Evolutionary conservation across 2,113 vertebrate genomes (phyloP).

Genomic region (Cyanistes caeruleus): DNA sequence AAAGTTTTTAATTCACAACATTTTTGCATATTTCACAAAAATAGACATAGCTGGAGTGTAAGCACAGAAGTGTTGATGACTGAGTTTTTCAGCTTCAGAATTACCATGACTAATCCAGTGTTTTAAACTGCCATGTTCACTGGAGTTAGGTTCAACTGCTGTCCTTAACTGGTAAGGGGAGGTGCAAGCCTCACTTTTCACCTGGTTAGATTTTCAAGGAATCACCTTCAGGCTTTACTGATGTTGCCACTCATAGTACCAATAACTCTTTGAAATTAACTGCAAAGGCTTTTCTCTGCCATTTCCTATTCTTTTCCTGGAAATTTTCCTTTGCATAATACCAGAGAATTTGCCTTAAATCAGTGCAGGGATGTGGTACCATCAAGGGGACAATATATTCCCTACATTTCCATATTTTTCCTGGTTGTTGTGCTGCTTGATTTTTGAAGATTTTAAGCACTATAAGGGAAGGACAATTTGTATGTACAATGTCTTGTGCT

Average conservation of each 20-base stretch:
- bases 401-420: background rate
- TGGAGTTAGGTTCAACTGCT: background rate
- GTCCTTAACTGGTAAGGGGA: background rate
- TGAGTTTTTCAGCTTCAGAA: background rate
- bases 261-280: background rate
- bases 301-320: background rate
- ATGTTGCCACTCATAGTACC: background rate
- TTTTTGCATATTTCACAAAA: background rate
- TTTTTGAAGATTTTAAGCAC: background rate
- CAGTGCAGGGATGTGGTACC: background rate
- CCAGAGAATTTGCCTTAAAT: background rate
- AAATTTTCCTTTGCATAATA: background rate
- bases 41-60: background rate
- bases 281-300: background rate
- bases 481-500: background rate
- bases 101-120: background rate
- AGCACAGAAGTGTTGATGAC: background rate
- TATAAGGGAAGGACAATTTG: background rate
- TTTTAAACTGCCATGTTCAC: background rate
- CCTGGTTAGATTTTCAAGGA: background rate
- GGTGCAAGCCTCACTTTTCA: background rate
- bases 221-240: background rate
- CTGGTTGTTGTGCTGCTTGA: background rate
- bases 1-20: background rate
- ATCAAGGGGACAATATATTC: background rate